Percentiles rank a stretch among this genome's conserved stretches.
Conservation (phyloP, 2,888 invertebrate genomes). For the Lordiphosa fenestrarum region DNA sequence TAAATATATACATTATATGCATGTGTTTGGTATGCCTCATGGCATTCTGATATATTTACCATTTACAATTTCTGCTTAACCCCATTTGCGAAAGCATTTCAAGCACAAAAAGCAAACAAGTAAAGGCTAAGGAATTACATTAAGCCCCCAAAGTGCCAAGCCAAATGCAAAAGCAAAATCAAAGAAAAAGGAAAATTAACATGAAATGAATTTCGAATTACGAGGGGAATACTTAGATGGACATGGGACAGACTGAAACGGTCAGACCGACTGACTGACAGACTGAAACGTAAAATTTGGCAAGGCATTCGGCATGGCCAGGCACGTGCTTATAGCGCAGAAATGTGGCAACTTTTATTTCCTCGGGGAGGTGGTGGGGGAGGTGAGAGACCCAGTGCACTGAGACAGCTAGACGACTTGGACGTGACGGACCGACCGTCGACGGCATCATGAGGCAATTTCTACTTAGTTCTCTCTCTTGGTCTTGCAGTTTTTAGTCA, state of each 20-base stretch:
- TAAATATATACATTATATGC: no score
- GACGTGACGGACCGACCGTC: conserved; percentile 55
- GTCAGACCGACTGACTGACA: conserved; percentile 1
- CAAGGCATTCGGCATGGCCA: conserved; percentile 49
- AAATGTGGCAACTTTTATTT: conserved; percentile 68
- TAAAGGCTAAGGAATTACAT: conserved; percentile 55
- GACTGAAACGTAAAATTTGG: conserved; percentile 43
- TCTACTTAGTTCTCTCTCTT: conserved; percentile 39
- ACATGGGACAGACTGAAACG: conserved; percentile 9
- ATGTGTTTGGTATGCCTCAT: no score
- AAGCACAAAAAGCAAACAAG: conserved; percentile 19
- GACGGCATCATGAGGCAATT: conserved; percentile 69
- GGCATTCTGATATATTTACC: no score
- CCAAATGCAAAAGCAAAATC: conserved; percentile 52
- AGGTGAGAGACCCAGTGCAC: conserved; percentile 28
- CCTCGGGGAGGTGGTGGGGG: conserved; percentile 20
- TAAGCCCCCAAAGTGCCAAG: conserved; percentile 54
- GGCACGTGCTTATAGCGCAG: conserved; percentile 64
- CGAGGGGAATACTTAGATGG: conserved; percentile 23
- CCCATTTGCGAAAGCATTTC: conserved; percentile 50
- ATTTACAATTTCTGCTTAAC: conserved; percentile 31
- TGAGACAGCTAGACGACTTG: conserved; percentile 62
- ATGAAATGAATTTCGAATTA: conserved; percentile 64
- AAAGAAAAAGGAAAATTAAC: conserved; percentile 64
- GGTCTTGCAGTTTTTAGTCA: conserved; percentile 54